Evolutionary conservation across 2,797 vertebrate species (phyloP).

Genomic region (Takifugu ocellatus): DNA sequence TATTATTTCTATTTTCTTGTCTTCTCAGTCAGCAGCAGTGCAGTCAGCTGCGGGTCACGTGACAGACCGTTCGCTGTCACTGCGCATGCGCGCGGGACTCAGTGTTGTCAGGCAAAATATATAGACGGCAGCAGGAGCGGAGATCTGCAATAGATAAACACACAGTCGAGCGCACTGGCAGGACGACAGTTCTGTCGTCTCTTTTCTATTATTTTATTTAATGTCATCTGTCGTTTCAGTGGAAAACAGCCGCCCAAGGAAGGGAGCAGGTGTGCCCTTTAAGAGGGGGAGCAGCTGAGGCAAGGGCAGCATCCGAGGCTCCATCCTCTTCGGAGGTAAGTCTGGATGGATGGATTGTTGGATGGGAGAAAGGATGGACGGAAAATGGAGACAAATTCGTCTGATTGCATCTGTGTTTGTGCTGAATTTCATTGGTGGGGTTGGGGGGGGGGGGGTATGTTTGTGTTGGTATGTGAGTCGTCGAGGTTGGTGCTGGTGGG

Average conservation of each 20-base stretch:
- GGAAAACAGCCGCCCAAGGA: constrained; percentile 36
- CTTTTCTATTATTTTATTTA: constrained; percentile 13
- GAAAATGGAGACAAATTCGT: constrained; percentile 47
- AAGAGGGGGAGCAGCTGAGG: constrained; percentile 63
- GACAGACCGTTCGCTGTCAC: constrained; percentile 62
- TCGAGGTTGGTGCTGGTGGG: constrained; percentile 44
- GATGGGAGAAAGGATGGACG: constrained; percentile 19
- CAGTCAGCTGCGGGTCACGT: constrained; percentile 83
- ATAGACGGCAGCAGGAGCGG: constrained; percentile 71
- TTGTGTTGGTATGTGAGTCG: constrained; percentile 64
- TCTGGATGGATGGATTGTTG: constrained; percentile 28
- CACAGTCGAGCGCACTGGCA: constrained; percentile 51
- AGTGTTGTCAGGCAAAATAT: constrained; percentile 85
- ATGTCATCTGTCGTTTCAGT: constrained; percentile 46
- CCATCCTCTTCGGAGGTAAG: constrained; percentile 77
- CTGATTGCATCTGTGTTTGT: constrained; percentile 56
- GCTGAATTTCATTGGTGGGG: constrained; percentile 43
- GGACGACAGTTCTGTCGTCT: constrained; percentile 7
- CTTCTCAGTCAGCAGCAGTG: constrained; percentile 64
- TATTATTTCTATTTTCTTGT: constrained; percentile 43
- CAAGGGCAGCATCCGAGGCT: constrained; percentile 69
- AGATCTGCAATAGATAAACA: constrained; percentile 83
- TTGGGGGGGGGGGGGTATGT: constrained; percentile 13
- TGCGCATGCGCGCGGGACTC: constrained; percentile 78
- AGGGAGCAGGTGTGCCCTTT: constrained; percentile 64